Conservation (phyloP, 2,888 invertebrate species). For the Erebia ligea region DNA sequence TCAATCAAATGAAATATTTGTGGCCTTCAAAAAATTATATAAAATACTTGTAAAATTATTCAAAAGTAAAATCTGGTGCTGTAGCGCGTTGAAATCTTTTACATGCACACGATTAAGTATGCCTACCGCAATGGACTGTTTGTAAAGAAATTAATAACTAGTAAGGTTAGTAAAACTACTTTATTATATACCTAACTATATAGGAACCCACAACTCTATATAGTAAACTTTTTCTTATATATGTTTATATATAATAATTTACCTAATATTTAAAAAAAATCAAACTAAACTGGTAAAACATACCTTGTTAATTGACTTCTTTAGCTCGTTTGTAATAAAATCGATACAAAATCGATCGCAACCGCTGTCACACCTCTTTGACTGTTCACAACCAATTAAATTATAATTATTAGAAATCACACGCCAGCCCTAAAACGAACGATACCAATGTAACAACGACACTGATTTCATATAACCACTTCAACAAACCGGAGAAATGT, state of each 20-base stretch:
- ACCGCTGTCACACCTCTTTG: slow-evolving; percentile 53
- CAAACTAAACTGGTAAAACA: slow-evolving; percentile 31
- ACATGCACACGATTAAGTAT: background rate
- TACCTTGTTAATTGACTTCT: slow-evolving; percentile 55
- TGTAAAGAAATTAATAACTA: background rate
- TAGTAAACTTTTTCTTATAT: background rate
- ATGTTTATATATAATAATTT: background rate
- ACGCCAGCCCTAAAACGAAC: slow-evolving; percentile 67
- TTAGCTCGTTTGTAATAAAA: slow-evolving; percentile 31
- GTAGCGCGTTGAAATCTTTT: slow-evolving; percentile 65
- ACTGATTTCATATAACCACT: slow-evolving; percentile 69
- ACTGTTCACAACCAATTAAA: slow-evolving; percentile 60
- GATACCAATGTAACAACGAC: slow-evolving; percentile 66
- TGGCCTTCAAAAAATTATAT: no score
- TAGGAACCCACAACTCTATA: background rate
- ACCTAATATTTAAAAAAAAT: background rate
- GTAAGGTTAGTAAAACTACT: background rate
- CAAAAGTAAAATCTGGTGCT: background rate
- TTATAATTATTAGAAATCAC: slow-evolving; percentile 61
- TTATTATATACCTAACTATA: background rate
- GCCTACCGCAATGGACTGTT: background rate
- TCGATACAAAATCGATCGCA: slow-evolving; percentile 42
- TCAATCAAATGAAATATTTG: no score
- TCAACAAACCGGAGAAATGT: slow-evolving; percentile 73
- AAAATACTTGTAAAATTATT: background rate